These are phyloP conservation scores for Chaitophorus viminalis DNA, from an alignment of 2,888 invertebrate species.

Conservation along the genomic window DNA sequence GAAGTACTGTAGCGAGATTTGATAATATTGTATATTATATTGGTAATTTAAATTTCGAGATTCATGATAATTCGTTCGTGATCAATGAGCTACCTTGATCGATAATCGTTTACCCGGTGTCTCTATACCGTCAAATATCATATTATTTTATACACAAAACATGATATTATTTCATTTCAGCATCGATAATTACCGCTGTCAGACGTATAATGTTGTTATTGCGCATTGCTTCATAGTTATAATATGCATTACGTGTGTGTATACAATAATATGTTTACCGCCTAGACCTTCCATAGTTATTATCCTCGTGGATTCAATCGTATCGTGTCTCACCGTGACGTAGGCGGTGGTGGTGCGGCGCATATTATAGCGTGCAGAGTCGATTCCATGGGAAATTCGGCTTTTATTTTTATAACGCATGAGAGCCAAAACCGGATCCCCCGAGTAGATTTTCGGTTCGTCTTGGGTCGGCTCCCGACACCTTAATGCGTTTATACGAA, in stretches of 20 bases:
- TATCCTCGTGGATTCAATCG: not conserved
- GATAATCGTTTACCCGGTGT: too few species aligned
- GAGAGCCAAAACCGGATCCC: constrained; percentile 35
- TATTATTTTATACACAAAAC: not conserved
- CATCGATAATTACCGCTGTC: not conserved
- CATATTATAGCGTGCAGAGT: constrained; percentile 12
- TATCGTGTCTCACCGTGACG: not conserved
- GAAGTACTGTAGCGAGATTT: too few species aligned
- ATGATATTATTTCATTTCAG: too few species aligned
- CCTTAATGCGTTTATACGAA: not conserved
- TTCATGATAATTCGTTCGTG: too few species aligned
- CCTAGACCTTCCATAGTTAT: constrained; percentile 32
- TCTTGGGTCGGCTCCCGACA: not conserved
- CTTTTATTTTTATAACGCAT: constrained; percentile 3
- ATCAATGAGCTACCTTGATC: too few species aligned
- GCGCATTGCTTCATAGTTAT: not conserved
- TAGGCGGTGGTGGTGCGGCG: too few species aligned
- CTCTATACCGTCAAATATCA: not conserved
- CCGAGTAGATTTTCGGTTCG: constrained; percentile 23
- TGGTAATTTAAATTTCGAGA: too few species aligned
- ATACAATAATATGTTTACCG: not conserved
- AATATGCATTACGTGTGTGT: not conserved
- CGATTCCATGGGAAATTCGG: constrained; percentile 41
- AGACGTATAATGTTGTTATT: not conserved
- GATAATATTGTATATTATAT: too few species aligned